phyloP scores from a whole-genome alignment of 2,797 vertebrate genomes.

The Anomalospiza imberbis region DNA sequence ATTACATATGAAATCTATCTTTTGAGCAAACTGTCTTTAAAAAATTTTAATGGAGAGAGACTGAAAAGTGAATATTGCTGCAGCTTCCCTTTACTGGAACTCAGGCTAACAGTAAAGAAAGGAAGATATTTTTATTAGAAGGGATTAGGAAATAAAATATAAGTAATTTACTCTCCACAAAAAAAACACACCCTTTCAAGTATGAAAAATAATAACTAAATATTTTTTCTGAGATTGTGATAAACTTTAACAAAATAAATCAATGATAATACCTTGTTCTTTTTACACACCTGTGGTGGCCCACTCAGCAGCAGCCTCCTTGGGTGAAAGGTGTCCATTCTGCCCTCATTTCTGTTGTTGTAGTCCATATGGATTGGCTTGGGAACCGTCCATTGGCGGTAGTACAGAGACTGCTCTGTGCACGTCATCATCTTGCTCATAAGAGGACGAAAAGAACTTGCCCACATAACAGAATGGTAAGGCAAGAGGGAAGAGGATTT shows the following conservation, averaged over 20 bases:
- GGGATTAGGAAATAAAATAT: neutral
- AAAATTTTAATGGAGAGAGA: neutral
- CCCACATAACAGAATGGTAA: conserved; percentile 89
- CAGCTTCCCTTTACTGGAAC: neutral
- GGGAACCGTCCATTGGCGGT: conserved; percentile 94
- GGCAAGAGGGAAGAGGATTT: conserved; percentile 94
- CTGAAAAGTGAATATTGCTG: neutral
- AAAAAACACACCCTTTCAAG: fast-evolving
- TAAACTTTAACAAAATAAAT: neutral
- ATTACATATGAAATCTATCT: neutral
- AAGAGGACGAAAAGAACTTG: conserved; percentile 91
- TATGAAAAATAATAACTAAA: neutral
- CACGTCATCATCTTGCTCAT: conserved; percentile 98
- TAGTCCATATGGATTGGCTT: conserved; percentile 93
- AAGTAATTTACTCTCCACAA: neutral
- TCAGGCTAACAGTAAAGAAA: neutral
- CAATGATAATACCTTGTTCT: neutral
- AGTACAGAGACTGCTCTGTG: conserved; percentile 96
- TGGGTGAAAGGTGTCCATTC: conserved; percentile 90
- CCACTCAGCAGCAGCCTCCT: conserved; percentile 93
- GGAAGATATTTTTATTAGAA: neutral
- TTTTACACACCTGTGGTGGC: conserved; percentile 88
- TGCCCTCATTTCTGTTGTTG: conserved; percentile 85
- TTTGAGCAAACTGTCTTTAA: neutral
- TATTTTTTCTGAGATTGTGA: neutral